Evolutionary conservation across 2,113 vertebrate genomes (phyloP), one percentile per base, ranked within the genome.

Genomic region (Albula goreensis): DNA sequence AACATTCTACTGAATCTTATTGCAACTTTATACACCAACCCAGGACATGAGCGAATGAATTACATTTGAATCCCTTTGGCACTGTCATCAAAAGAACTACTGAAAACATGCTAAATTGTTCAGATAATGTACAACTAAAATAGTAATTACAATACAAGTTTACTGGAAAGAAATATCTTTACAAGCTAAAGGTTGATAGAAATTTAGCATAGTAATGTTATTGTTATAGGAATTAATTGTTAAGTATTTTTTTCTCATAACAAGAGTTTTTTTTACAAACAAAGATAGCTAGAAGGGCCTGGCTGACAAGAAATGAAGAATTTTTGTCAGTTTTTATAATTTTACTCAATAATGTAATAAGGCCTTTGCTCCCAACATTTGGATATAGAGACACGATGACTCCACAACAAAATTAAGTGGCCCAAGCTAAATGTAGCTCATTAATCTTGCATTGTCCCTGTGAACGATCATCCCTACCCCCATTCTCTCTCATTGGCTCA

Each of bases 361-460:
- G n/a, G 70, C 8, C 31, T n/a, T 74, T 10, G 70, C 22, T 25
- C 70, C 70, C 70, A 74, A 8, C 70, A 31, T 31, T 74, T 31
- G 17, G n/a, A 74, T n/a, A 70, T 8, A 31, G 22, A 74, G 70
- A 10, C 70, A 74, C 8, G 3, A n/a, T 74, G 70, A 4, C 70
- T 74, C 66, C 66, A 74, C 4, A 9, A 19, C 66, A 74, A 8
- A 22, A 31, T 31, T 74, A 74, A 31, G n/a, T 31, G n/a, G n/a
- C 70, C 70, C 1, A n/a, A 74, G 70, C 70, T 74, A 74, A 74
- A 74, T 31, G 70, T 74, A 10, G 70, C 22, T 31, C 70, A 74
- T 74, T 74, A 74, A 74, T 74, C 70, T 74, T 74, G 70, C 70
- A 74, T 74, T 74, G 70, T 74, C n/a, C n/a, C 70, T 6, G 25